Evolutionary conservation across 2,888 invertebrate genomes (phyloP), one percentile per base, ranked within the genome.

Genomic region (Notodonta ziczac): DNA sequence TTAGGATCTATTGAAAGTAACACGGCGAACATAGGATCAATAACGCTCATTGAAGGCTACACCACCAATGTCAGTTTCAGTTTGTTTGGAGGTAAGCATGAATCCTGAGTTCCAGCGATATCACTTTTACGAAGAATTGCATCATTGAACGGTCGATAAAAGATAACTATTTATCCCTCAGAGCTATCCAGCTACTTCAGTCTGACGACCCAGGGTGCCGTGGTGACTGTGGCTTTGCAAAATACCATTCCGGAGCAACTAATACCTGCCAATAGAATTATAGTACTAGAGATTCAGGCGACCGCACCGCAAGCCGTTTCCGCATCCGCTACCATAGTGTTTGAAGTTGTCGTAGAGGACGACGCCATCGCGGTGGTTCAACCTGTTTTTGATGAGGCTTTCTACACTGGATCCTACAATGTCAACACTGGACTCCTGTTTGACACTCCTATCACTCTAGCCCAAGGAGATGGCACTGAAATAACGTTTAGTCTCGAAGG

Each of bases 251-350:
- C 82, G 9, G 75, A 77, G 42, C 58, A 75, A 16, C 63, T 59
- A 0, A 56, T 82, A 63, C 80, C 79, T 0, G 35, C 69, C 4
- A 81, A 78, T 60, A 46, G 71, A 39, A 64, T 80, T 12, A 68
- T 81, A 51, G 5, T 78, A 5, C 59, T 83, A 0, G 73, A 77
- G 39, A 59, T 84, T 52, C 69, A 73, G 69, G 83, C 84, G 5
- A 56, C 75, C 7, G 72, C 74, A n/a, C 69, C 72, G 0, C 60
- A 65, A 55, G 57, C 78, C 16, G 8, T 71, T 13, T 54, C 80
- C 12, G 79, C 81, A 9, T 66, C 64, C 54, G 77, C 84, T 14
- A 73, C 78, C n/a, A 60, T 83, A 35, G 75, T 83, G 40, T 51
- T 83, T n/a, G 67, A 76, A 59, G 56, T 74, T 35, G 42, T 48